Evolutionary conservation across 2,113 vertebrate genomes (phyloP), one percentile per base, ranked within the genome.

Genomic region (Psephotus haematonotus): DNA sequence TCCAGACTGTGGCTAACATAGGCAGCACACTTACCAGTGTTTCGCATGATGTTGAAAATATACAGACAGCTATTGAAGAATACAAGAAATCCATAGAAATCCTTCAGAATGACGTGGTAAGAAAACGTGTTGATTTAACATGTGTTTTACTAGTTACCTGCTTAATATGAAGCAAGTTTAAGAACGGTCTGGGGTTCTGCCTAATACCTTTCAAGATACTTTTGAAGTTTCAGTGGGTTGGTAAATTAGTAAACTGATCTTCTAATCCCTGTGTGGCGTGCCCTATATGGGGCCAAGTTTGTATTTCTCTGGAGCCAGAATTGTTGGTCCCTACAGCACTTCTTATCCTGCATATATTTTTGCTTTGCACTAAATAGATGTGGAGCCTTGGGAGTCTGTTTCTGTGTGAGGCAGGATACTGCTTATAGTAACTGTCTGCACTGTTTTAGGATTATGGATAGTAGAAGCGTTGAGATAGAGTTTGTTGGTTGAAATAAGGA

Each of bases 1-100:
- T 98, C 52, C 96, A 99, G 99, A 99, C 99, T 62, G 99, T 99
- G 27, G 99, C 99, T 13, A 99, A 98, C 35, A 99, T 99, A 89
- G 99, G 99, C 35, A 99, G 98, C 98, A 99, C 99, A 3, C 97
- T 99, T 86, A 99, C 99, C 65, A 99, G 99, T 29, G 99, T 99
- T 72, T 99, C 99, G 85, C 99, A 99, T 55, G 99, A 99, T 87
- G 98, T 99, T 92, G 98, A 98, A 90, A 98, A 98, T 11, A 98
- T 99, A 82, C 99, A 99, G 97, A 96, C 98, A 50, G 96, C 97
- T n/a, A 91, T 99, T 35, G 99, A 99, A 68, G 98, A 98, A 63
- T 98, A 99, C 96, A 99, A 97, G 97, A 98, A 98, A 96, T 97
- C 97, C 52, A 93, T 98, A 20, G 98, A 98, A 74, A 87, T 77